Percentiles rank a stretch among this genome's conserved stretches.
Evolutionary conservation across 2,888 invertebrate genomes (phyloP).

Genomic region (Pheosia tremula): DNA sequence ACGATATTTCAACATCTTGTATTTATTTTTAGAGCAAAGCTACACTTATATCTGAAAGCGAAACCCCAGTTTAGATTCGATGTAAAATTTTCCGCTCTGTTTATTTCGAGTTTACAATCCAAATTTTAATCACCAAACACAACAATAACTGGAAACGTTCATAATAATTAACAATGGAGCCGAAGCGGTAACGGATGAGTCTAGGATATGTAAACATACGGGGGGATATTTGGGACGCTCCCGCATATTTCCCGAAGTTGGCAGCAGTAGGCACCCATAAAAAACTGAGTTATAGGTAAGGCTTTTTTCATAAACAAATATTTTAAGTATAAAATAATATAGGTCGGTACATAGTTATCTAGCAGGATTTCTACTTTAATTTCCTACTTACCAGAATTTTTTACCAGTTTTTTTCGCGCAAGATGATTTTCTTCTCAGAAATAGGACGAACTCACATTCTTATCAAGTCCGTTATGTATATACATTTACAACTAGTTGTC

Average conservation of each 20-base stretch:
- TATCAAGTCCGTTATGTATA: no score
- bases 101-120: constrained; percentile 31
- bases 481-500: no score
- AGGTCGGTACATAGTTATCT: no score
- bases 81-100: constrained; percentile 31
- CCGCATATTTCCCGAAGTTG: neutral
- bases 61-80: constrained; percentile 23
- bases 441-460: no score
- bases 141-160: constrained; percentile 63
- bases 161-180: constrained; percentile 69
- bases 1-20: neutral
- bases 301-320: no score
- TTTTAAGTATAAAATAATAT: no score
- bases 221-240: neutral
- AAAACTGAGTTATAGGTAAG: no score
- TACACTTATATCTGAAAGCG: neutral
- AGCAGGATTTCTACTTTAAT: no score
- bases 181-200: constrained; percentile 47
- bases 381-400: no score
- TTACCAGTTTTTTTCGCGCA: no score
- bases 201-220: constrained; percentile 26
- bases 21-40: neutral
- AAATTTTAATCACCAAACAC: constrained; percentile 60
- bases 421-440: no score
- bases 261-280: no score